A percentile compares a stretch with the other conserved stretches of the same genome.
Evolutionary conservation across 2,113 vertebrate genomes (phyloP).

Genomic region (Ptilonorhynchus violaceus): DNA sequence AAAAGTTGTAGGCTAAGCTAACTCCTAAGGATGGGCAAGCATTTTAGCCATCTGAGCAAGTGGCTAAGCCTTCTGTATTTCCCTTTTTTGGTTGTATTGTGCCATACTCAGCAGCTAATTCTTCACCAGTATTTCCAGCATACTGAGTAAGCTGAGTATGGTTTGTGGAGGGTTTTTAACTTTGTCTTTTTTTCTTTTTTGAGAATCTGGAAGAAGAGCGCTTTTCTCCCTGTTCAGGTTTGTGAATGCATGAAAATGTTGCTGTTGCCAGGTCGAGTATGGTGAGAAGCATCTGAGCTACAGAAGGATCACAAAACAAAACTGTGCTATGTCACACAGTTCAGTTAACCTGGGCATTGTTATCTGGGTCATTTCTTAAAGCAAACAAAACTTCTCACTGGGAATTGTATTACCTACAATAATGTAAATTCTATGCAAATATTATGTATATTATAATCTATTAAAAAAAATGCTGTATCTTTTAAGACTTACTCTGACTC

Average conservation of each 20-base stretch:
- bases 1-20: background rate
- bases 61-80: background rate
- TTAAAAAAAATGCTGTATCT: background rate
- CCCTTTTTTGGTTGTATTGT: background rate
- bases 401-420: background rate
- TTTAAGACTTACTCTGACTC: background rate
- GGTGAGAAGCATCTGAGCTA: background rate
- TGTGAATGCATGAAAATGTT: background rate
- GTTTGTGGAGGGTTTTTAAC: background rate
- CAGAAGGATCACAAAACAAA: background rate
- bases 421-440: background rate
- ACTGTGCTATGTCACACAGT: background rate
- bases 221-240: background rate
- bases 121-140: background rate
- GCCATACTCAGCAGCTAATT: background rate
- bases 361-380: background rate
- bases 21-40: background rate
- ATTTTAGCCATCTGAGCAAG: background rate
- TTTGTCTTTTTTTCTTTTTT: background rate
- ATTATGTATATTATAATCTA: background rate
- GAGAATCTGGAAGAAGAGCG: background rate
- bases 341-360: background rate
- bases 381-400: background rate
- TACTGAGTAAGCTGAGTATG: background rate
- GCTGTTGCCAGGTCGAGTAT: background rate